Evolutionary conservation across 1,140 invertebrate species (phyloP).

Genomic region (Rhyzopertha dominica): DNA sequence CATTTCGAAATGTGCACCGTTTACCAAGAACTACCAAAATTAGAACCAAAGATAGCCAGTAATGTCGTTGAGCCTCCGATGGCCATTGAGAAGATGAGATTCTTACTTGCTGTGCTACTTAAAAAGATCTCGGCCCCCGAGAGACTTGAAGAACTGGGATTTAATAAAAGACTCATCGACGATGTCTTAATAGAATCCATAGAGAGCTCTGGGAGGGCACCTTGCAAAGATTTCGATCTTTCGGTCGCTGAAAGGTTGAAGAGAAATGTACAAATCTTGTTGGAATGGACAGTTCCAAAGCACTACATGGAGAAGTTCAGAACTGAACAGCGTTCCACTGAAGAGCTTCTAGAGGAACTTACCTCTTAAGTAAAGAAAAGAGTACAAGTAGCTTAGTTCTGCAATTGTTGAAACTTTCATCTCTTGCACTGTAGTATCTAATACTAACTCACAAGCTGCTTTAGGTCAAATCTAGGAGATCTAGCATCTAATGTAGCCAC

Average conservation of each 20-base stretch:
- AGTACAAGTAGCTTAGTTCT: background rate
- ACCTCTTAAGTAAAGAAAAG: conserved; percentile 47
- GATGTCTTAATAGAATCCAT: conserved; percentile 75
- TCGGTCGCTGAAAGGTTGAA: conserved; percentile 58
- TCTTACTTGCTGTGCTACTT: conserved; percentile 69
- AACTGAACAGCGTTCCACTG: conserved; percentile 65
- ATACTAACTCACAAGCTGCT: too few species aligned
- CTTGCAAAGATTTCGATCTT: conserved; percentile 52
- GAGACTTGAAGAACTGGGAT: conserved; percentile 68
- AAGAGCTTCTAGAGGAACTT: conserved; percentile 71
- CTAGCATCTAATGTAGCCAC: too few species aligned
- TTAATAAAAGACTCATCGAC: conserved; percentile 76
- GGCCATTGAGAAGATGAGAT: conserved; percentile 68
- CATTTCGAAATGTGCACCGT: conserved; percentile 54
- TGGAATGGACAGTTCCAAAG: conserved; percentile 76
- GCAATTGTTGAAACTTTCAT: too few species aligned
- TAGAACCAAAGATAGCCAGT: conserved; percentile 26
- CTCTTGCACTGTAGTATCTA: too few species aligned
- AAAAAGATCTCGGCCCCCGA: conserved; percentile 77
- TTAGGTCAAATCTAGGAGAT: too few species aligned
- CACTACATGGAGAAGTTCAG: conserved; percentile 71
- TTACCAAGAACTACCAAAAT: conserved; percentile 18
- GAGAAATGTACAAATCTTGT: conserved; percentile 67
- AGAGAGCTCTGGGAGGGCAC: conserved; percentile 62
- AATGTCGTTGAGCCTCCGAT: conserved; percentile 50